Percentiles rank a stretch among this genome's conserved stretches.
Conservation (phyloP, 2,797 vertebrate species). For the Delichon dasypus region DNA sequence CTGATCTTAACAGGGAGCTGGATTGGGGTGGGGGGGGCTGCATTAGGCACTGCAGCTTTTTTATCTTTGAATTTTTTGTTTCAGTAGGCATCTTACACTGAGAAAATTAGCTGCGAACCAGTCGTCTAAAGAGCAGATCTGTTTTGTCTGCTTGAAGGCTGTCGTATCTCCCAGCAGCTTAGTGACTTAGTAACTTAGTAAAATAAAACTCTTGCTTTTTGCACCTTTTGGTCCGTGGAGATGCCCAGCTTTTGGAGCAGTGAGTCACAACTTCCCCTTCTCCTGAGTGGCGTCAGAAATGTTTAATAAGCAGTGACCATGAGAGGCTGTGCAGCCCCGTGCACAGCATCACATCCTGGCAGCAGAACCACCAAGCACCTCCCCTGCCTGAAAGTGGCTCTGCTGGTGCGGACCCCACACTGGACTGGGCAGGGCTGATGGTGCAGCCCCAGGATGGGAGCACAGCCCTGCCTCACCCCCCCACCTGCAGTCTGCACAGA, state of each 20-base stretch:
- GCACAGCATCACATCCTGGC: neutral
- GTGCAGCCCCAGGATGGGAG: neutral
- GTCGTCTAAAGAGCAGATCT: neutral
- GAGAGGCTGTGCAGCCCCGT: neutral
- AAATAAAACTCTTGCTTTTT: conserved; percentile 51
- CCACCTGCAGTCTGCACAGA: neutral
- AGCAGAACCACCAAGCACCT: neutral
- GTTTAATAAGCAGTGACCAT: neutral
- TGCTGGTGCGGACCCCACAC: neutral
- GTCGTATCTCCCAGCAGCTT: neutral
- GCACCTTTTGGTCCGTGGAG: neutral
- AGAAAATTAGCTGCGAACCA: neutral
- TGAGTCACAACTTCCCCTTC: neutral
- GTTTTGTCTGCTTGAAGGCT: neutral
- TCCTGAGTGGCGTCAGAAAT: neutral
- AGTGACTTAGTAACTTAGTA: conserved; percentile 46
- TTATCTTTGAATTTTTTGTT: neutral
- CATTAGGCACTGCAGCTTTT: neutral
- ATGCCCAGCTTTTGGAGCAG: neutral
- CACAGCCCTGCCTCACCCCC: neutral
- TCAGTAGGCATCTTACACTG: neutral
- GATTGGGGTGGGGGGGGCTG: neutral
- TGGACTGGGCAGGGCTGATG: neutral
- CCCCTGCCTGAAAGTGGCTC: neutral
- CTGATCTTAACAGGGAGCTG: neutral